phyloP scores from a whole-genome alignment of 2,113 vertebrate genomes.

The Micromys minutus region DNA sequence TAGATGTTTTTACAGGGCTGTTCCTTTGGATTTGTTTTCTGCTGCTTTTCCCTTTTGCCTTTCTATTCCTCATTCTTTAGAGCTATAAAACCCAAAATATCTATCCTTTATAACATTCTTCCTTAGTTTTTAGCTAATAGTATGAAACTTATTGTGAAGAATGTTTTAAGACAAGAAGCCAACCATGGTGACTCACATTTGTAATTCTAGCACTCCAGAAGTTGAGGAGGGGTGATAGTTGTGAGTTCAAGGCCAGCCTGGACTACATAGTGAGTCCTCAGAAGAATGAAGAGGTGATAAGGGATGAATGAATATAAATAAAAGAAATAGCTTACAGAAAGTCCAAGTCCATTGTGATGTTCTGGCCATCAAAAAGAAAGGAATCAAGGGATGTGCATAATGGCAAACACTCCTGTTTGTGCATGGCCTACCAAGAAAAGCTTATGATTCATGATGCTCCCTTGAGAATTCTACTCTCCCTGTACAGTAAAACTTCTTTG shows the following conservation, averaged over 20 bases:
- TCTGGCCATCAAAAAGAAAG: neutral
- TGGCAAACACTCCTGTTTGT: neutral
- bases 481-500: neutral
- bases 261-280: neutral
- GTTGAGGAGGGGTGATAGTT: neutral
- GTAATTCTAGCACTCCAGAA: neutral
- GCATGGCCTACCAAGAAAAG: neutral
- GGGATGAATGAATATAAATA: neutral
- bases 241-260: neutral
- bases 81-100: neutral
- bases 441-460: neutral
- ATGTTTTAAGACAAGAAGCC: neutral
- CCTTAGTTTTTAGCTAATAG: neutral
- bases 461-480: neutral
- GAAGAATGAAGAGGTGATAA: neutral
- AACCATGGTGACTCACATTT: neutral
- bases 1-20: neutral
- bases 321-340: neutral
- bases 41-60: neutral
- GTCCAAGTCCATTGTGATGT: neutral
- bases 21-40: neutral
- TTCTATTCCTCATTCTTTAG: neutral
- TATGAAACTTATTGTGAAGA: neutral
- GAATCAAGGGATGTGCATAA: neutral
- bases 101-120: neutral